These are phyloP conservation scores for Clivina fossor DNA, from an alignment of 2,888 invertebrate genomes.

Conservation along the genomic window DNA sequence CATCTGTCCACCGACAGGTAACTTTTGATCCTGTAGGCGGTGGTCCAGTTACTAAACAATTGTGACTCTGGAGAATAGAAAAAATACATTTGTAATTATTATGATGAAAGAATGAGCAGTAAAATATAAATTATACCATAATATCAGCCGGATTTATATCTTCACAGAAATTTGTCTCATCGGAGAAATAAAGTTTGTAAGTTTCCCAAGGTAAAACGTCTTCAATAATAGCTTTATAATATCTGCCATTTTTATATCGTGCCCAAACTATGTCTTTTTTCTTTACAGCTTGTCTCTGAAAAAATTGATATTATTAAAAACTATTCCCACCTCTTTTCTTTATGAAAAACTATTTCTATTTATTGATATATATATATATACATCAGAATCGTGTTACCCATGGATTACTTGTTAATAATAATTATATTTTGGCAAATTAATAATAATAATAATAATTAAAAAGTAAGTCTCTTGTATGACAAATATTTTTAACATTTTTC, in stretches of 20 bases:
- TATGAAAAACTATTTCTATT: no score
- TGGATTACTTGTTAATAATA: no score
- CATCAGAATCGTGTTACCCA: no score
- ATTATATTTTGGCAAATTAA: no score
- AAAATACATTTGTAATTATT: neutral
- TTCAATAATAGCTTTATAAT: slow-evolving; percentile 59
- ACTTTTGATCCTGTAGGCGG: slow-evolving; percentile 56
- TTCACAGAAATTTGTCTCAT: slow-evolving; percentile 62
- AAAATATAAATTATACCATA: no score
- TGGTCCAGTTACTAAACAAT: slow-evolving; percentile 40
- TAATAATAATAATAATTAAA: no score
- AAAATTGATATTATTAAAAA: neutral
- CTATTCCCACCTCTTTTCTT: no score
- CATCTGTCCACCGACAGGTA: slow-evolving; percentile 60
- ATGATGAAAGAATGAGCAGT: neutral
- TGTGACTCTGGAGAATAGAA: slow-evolving; percentile 43
- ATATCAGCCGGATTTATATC: slow-evolving; percentile 59
- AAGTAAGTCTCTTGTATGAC: no score
- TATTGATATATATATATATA: no score
- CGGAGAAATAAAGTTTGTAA: slow-evolving; percentile 64
- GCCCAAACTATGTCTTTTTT: slow-evolving; percentile 59
- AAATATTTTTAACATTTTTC: no score
- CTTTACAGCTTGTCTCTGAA: slow-evolving; percentile 6
- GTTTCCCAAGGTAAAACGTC: slow-evolving; percentile 55
- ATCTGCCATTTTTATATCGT: slow-evolving; percentile 62